Percentiles rank a stretch among this genome's conserved stretches.
Evolutionary conservation across 2,113 vertebrate species (phyloP).

Genomic region (Polyodon spathula): DNA sequence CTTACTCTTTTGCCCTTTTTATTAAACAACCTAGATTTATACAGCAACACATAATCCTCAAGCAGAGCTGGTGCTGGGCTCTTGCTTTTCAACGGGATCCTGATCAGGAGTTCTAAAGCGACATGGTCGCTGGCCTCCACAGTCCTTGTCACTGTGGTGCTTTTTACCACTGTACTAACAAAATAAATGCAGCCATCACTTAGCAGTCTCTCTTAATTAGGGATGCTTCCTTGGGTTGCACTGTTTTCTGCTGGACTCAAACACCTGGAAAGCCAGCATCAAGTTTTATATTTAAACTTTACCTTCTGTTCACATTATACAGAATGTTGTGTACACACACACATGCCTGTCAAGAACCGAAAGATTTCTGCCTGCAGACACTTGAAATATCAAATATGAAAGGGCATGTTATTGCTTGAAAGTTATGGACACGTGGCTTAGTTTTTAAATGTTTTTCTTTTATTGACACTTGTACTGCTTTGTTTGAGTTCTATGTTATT

Average conservation of each 20-base stretch:
- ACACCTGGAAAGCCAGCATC: slow-evolving; percentile 1
- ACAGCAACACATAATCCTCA: too few relatives aligned
- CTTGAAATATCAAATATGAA: not conserved
- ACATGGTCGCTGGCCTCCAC: too few relatives aligned
- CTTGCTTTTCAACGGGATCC: not conserved
- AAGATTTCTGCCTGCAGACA: not conserved
- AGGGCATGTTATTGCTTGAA: not conserved
- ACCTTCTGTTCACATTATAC: not conserved
- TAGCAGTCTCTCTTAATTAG: slow-evolving; percentile 2
- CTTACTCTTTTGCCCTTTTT: too few relatives aligned
- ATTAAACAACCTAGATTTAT: too few relatives aligned
- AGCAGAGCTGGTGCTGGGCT: not conserved
- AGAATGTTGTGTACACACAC: not conserved
- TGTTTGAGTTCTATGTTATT: not conserved
- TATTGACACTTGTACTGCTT: not conserved
- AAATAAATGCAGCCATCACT: not conserved
- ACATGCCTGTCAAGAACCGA: not conserved
- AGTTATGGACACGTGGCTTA: not conserved
- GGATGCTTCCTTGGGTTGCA: slow-evolving; percentile 1
- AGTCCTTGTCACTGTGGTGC: not conserved
- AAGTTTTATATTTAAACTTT: not conserved
- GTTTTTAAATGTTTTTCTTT: not conserved
- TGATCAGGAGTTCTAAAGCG: not conserved
- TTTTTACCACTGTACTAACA: not conserved
- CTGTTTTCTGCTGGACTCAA: not conserved